Conservation (phyloP, 2,888 invertebrate species). For the Heteropelma amictum region DNA sequence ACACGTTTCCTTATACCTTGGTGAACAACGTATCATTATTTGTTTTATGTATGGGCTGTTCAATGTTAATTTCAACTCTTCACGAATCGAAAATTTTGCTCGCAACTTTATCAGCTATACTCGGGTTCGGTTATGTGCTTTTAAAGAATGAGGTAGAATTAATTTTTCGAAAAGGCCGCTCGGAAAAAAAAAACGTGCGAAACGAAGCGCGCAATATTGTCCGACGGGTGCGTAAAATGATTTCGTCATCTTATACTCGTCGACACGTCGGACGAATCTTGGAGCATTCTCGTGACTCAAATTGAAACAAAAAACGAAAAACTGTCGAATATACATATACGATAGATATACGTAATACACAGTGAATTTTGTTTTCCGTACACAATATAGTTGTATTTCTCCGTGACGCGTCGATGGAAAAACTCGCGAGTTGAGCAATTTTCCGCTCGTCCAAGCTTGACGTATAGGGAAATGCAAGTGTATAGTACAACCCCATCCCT, state of each 20-base stretch:
- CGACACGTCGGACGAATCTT: too few species aligned
- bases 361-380: neutral
- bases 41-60: slow-evolving; percentile 8
- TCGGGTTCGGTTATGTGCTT: too few species aligned
- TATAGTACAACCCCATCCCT: too few species aligned
- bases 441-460: slow-evolving; percentile 41
- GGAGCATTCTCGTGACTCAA: too few species aligned
- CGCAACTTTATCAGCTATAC: too few species aligned
- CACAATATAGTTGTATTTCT: neutral
- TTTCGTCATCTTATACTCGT: too few species aligned
- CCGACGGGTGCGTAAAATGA: too few species aligned
- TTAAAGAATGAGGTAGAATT: too few species aligned
- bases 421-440: slow-evolving; percentile 38
- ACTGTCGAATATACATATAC: neutral
- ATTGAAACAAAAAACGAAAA: too few species aligned
- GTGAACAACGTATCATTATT: slow-evolving; percentile 50
- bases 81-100: neutral
- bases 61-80: neutral
- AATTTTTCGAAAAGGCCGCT: too few species aligned
- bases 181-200: too few species aligned
- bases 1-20: slow-evolving; percentile 33
- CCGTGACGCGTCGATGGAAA: slow-evolving; percentile 2
- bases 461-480: slow-evolving; percentile 17
- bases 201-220: too few species aligned
- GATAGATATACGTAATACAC: neutral